Evolutionary conservation across 2,888 invertebrate genomes (phyloP), one percentile per base, ranked within the genome.

Genomic region (Melinaea marsaeus): DNA sequence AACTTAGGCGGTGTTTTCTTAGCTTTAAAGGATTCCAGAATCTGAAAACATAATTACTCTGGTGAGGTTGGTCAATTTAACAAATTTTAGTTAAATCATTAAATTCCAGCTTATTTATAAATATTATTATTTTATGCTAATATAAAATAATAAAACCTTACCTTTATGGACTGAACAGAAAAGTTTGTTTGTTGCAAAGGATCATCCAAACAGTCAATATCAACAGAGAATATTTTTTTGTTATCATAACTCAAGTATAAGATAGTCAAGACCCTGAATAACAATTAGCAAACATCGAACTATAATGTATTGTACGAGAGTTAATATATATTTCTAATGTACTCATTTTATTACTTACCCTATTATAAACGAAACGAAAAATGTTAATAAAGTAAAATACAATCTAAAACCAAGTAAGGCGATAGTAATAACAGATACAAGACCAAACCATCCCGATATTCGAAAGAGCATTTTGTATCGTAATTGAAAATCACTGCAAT

Each of bases 181-280:
- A 84, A 90, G 68, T 86, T 88, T 9, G 81, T 80, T 73, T 86
- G 84, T 66, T 89, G 89, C 56, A 91, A 74, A 22, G 91, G 91
- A 74, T 91, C 86, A 76, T 90, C 92, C 73, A 88, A 77, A 74
- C 75, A 84, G 72, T 84, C 90, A 72, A 89, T 75, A 74, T 89
- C 88, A 54, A 81, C 74, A 47, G 84, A 66, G 67, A 90, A 90
- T 74, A 90, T 76, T 62, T 84, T 85, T 65, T 80, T 89, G 61
- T 75, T 75, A 66, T 90, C 88, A 78, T 86, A 90, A 55, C 78
- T 84, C 69, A 85, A 80, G 71, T 88, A 86, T 22, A 90, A 75
- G 61, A 90, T 77, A 64, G 89, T 88, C 22, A 85, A 61, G 13
- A 84, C 73, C 58, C 90, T 90, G 81, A 54, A 80, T 83, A 64